A percentile compares a stretch with the other conserved stretches of the same genome.
Conservation (phyloP, 2,113 vertebrate species). For the Lepus europaeus region DNA sequence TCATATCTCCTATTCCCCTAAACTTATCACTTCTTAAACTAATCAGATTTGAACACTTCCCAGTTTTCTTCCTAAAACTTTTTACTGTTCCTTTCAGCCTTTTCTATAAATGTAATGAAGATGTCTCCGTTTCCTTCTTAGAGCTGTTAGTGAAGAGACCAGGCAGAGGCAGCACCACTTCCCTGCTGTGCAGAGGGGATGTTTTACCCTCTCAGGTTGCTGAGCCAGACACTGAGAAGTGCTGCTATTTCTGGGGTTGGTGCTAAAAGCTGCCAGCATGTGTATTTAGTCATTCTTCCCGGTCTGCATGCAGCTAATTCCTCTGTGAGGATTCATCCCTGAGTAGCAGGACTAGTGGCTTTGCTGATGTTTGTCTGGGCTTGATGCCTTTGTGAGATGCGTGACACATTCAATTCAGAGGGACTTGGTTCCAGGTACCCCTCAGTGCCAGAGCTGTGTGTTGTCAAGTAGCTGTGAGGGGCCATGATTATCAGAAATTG, state of each 20-base stretch:
- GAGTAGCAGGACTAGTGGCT: conserved; percentile 25
- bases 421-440: conserved; percentile 53
- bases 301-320: neutral
- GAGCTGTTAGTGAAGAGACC: neutral
- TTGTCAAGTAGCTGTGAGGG: conserved; percentile 63
- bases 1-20: neutral
- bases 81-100: neutral
- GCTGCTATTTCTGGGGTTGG: neutral
- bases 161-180: neutral
- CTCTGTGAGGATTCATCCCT: conserved; percentile 13
- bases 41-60: conserved; percentile 1
- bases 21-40: neutral
- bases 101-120: neutral
- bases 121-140: neutral
- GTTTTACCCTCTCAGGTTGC: neutral
- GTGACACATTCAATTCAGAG: conserved; percentile 38
- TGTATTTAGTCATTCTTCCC: neutral
- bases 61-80: conserved; percentile 54
- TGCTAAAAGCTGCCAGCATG: neutral
- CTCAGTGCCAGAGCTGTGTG: neutral
- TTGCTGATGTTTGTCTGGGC: conserved; percentile 55
- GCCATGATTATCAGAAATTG: conserved; percentile 76
- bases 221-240: neutral
- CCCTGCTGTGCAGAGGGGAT: neutral
- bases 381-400: conserved; percentile 28